Percentiles rank a stretch among this genome's conserved stretches.
Conservation (phyloP, 2,113 vertebrate genomes). For the Rhineura floridana region DNA sequence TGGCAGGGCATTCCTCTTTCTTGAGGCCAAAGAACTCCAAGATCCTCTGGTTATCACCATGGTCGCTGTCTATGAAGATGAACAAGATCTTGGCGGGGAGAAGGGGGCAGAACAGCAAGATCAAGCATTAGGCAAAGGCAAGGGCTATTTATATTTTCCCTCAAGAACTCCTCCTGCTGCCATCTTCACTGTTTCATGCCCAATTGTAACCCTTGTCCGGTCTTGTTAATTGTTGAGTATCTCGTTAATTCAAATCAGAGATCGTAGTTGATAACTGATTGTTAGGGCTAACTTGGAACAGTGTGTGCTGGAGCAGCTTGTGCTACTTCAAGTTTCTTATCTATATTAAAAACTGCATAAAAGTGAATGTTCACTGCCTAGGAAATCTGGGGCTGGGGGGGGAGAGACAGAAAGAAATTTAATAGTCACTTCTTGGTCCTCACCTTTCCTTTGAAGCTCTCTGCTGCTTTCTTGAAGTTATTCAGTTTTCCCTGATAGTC, state of each 20-base stretch:
- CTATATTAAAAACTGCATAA: neutral
- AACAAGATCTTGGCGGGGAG: conserved; percentile 88
- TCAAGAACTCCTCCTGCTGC: neutral
- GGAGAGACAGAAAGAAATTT: neutral
- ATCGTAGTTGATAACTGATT: neutral
- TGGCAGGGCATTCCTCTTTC: conserved; percentile 95
- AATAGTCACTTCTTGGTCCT: conserved; percentile 22
- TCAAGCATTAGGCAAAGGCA: neutral
- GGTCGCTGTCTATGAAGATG: conserved; percentile 97
- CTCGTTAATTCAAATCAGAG: neutral
- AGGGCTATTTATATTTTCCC: neutral
- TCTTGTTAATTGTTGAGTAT: no score
- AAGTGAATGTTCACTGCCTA: neutral
- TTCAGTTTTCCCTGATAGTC: conserved; percentile 91
- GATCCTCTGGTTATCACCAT: conserved; percentile 95
- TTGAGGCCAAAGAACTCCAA: conserved; percentile 97
- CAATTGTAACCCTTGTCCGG: neutral
- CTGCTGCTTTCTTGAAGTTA: conserved; percentile 89
- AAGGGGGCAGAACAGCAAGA: conserved; percentile 43
- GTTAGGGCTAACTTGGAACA: neutral
- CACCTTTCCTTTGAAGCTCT: conserved; percentile 92
- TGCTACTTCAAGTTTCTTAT: no score
- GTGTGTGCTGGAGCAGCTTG: neutral
- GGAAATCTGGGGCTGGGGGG: no score
- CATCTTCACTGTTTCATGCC: neutral